Base-by-base conservation (phyloP, 2,888 invertebrate genomes). In the Sinodicranocentrus sp. region DNA sequence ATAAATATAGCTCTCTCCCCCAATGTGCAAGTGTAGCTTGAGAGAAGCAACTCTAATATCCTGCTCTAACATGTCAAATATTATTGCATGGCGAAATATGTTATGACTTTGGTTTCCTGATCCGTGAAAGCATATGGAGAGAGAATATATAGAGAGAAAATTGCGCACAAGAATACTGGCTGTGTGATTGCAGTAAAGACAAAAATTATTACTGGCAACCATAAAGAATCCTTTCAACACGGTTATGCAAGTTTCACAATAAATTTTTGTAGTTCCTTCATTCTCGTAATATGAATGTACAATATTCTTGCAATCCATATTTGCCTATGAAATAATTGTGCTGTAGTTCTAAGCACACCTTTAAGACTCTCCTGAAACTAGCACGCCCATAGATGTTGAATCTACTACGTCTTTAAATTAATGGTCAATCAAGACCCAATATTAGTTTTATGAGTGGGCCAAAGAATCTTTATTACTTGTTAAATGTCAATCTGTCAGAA, bases 401-500 rank as follows among this genome's bases (percentile, higher is more conserved):
- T n/a, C n/a, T n/a, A n/a, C n/a, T n/a, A n/a, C n/a, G n/a, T n/a
- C n/a, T 23, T 21, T 61, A 65, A 65, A 65, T 65, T 65, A 39
- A 65, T 65, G 65, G 65, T 65, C 65, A 65, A 65, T 65, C 65
- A 65, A 39, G 17, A 61, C 26, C 61, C 21, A 28, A 23, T n/a
- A 25, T 61, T 61, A n/a, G 28, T 61, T 61, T 61, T 61, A 61
- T 61, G 61, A 61, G 8, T 5, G 28, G n/a, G 44, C 44, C 17
- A 26, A 59, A 39, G 28, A 71, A 71, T 71, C 13, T 72, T 72
- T 72, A 72, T 54, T 59, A 54, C 43, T 23, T 59, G 59, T 26
- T 72, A 72, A 72, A 61, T 72, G 72, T 61, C 72, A 72, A 25
- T 54, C 33, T 57, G 54, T 54, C 54, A 28, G 2, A 54, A 57